phyloP scores from a whole-genome alignment of 2,797 vertebrate genomes.

The Phalloptychus januarius region DNA sequence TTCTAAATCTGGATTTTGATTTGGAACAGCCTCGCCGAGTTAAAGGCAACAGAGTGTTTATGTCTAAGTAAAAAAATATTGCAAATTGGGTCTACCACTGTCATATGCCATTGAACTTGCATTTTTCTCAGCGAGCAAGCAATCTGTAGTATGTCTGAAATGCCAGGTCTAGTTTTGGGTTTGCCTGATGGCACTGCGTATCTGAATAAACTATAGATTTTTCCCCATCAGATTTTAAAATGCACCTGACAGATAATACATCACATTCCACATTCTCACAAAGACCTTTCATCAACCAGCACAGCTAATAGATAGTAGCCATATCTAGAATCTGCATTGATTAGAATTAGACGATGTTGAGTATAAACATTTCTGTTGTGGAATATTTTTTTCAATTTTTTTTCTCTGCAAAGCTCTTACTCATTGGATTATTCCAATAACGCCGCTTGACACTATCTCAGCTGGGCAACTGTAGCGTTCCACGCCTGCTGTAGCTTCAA shows the following conservation, averaged over 20 bases:
- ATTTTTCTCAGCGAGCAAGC: slow-evolving; percentile 34
- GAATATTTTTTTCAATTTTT: background rate
- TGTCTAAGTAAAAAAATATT: slow-evolving; percentile 32
- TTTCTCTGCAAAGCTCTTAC: slow-evolving; percentile 31
- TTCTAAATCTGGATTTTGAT: slow-evolving; percentile 48
- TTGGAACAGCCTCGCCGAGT: slow-evolving; percentile 33
- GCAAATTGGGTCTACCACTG: slow-evolving; percentile 32
- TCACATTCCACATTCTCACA: slow-evolving; percentile 52
- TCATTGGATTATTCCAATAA: slow-evolving; percentile 54
- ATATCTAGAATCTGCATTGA: slow-evolving; percentile 52
- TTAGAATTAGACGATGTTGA: slow-evolving; percentile 44
- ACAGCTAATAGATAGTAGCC: too few species aligned
- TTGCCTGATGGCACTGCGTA: slow-evolving; percentile 31
- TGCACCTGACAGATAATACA: slow-evolving; percentile 46
- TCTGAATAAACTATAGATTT: slow-evolving; percentile 66
- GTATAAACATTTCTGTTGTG: background rate
- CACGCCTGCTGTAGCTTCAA: slow-evolving; percentile 55
- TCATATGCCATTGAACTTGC: slow-evolving; percentile 23
- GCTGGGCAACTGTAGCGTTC: slow-evolving; percentile 49
- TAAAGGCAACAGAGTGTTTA: slow-evolving; percentile 8
- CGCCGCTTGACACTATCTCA: slow-evolving; percentile 62
- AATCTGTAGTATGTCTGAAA: slow-evolving; percentile 24
- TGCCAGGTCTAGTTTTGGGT: slow-evolving; percentile 23
- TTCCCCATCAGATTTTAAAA: slow-evolving; percentile 69
- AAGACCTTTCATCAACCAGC: slow-evolving; percentile 60